Evolutionary conservation across 2,113 vertebrate species (phyloP).

Genomic region (Tyrannus savana): DNA sequence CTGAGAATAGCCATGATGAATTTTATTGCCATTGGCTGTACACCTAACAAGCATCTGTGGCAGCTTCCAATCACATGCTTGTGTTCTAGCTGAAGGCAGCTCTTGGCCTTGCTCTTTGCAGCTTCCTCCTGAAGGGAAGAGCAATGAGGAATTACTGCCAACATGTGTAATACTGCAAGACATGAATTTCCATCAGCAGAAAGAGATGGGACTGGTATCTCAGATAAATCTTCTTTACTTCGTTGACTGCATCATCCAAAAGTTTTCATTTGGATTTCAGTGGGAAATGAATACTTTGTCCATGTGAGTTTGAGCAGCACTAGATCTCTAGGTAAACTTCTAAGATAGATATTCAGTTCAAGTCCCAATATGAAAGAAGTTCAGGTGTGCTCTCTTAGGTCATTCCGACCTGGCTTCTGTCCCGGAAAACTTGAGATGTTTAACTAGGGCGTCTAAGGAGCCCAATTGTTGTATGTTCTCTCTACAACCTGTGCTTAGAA

Average conservation of each 20-base stretch:
- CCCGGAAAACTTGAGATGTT: not conserved
- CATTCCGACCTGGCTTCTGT: not conserved
- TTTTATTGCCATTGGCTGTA: not conserved
- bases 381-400: not conserved
- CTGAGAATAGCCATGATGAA: not conserved
- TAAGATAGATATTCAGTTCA: not conserved
- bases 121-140: not conserved
- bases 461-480: not conserved
- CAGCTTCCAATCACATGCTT: not conserved
- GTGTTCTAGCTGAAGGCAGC: not conserved
- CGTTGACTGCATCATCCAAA: not conserved
- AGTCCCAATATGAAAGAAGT: not conserved
- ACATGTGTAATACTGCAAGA: not conserved
- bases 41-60: not conserved
- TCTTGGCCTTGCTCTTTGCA: conserved; percentile 39
- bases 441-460: not conserved
- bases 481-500: not conserved
- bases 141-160: not conserved
- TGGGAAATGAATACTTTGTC: not conserved
- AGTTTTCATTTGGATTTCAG: not conserved
- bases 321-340: not conserved
- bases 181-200: not conserved
- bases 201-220: not conserved
- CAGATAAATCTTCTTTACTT: not conserved
- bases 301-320: not conserved